A percentile compares a stretch with the other conserved stretches of the same genome.
Evolutionary conservation across 2,888 invertebrate species (phyloP).

Genomic region (Hirtodrosophila histrioides): DNA sequence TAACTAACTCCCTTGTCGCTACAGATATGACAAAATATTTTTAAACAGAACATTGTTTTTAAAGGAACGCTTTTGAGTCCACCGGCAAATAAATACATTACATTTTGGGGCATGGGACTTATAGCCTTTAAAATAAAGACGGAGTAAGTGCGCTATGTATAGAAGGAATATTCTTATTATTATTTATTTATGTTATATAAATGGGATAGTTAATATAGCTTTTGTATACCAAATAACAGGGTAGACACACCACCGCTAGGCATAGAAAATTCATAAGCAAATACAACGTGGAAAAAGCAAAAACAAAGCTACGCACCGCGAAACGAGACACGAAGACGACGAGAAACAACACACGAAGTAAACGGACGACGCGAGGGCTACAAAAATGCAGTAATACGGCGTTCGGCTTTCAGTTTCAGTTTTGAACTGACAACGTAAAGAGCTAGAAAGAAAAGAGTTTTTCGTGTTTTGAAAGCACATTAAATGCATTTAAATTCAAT

Average conservation of each 20-base stretch:
- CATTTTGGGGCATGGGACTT: no score
- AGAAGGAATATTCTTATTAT: background rate
- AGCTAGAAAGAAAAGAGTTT: slow-evolving; percentile 26
- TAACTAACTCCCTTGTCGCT: no score
- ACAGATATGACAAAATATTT: no score
- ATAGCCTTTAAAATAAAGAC: background rate
- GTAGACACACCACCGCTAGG: slow-evolving; percentile 4
- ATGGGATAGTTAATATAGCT: slow-evolving; percentile 14
- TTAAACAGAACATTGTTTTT: no score
- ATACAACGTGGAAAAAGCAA: slow-evolving; percentile 44
- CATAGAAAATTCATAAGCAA: slow-evolving; percentile 41
- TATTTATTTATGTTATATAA: slow-evolving; percentile 3
- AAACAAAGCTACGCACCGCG: slow-evolving; percentile 46
- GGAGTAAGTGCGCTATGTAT: slow-evolving; percentile 1
- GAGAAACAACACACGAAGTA: slow-evolving; percentile 52
- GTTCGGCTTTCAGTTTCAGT: slow-evolving; percentile 71
- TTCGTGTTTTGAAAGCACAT: slow-evolving; percentile 17
- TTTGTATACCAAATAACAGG: slow-evolving; percentile 2
- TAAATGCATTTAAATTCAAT: slow-evolving; percentile 52
- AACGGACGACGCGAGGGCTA: slow-evolving; percentile 41
- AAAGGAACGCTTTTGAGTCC: no score
- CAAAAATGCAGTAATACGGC: slow-evolving; percentile 67
- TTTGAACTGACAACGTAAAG: slow-evolving; percentile 52
- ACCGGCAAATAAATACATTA: no score
- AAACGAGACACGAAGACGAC: slow-evolving; percentile 52